Base-by-base conservation (phyloP, 2,113 vertebrate species). In the Tragulus kanchil region DNA sequence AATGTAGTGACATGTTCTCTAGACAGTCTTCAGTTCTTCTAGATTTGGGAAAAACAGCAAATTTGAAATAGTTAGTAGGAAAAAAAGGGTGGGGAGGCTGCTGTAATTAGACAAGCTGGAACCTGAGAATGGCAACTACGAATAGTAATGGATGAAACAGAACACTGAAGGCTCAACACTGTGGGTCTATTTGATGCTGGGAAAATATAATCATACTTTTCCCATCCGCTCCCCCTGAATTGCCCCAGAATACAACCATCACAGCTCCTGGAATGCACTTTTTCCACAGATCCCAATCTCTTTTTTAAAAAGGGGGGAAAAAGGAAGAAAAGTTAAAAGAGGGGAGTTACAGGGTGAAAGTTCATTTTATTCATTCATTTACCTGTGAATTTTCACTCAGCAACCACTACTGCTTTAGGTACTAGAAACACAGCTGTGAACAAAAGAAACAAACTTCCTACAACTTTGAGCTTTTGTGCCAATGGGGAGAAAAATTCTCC, bases 311-410 rank as follows among this genome's bases (percentile, higher is more conserved):
- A 26, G 62, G 36, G 36, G 36, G 36, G 19, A 13, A 50, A 86
- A 42, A 31, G 4, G 25, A 56, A 85, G 10, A 52, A 42, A 58
- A 64, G 36, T 82, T 48, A 21, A 54, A 58, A 54, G 28, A 56
- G 26, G 26, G 42, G 52, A 67, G 97, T 96, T 96, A 95, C 92
- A 82, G 78, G n/a, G 19, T 8, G n/a, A 79, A 88, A 90, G 28
- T 92, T 92, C 59, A 93, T 90, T 88, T 83, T 64, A 61, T 54
- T 93, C 28, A 88, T 83, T 26, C 28, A 31, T 81, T 89, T 84
- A 59, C 75, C 65, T 31, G 15, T 86, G 14, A 82, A 16, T 36
- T 56, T 85, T 86, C 42, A 52, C 31, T 36, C 52, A 81, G 16
- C 21, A 90, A 21, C 75, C 91, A 56, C 13, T 5, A 5, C n/a